Percentiles rank a stretch among this genome's conserved stretches.
These are phyloP conservation scores for Pseudochromis fuscus DNA, from an alignment of 2,797 vertebrate species.

Conservation along the genomic window DNA sequence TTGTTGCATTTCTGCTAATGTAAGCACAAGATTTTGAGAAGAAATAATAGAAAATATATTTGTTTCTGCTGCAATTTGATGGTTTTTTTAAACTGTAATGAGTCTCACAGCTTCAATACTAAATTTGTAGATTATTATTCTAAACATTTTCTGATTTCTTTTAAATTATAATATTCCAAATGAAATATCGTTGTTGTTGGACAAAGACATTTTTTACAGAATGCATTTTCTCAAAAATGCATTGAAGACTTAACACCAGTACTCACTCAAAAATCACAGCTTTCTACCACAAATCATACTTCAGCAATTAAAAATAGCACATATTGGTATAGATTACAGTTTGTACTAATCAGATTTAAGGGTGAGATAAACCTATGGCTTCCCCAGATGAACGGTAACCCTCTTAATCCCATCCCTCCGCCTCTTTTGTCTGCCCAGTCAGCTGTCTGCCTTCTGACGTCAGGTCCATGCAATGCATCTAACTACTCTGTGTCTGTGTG, in stretches of 20 bases:
- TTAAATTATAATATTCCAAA: background rate
- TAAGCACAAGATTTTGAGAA: background rate
- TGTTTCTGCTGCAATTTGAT: too few relatives aligned
- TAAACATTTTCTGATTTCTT: too few relatives aligned
- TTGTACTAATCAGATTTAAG: constrained; percentile 48
- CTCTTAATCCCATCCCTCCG: constrained; percentile 43
- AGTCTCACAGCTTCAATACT: background rate
- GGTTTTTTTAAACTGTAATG: background rate
- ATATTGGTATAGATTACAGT: constrained; percentile 52
- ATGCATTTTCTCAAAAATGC: too few relatives aligned
- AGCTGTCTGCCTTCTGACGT: constrained; percentile 66
- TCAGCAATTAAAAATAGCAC: constrained; percentile 29
- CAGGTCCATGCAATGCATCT: constrained; percentile 68
- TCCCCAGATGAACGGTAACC: constrained; percentile 58
- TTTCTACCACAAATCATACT: constrained; percentile 12
- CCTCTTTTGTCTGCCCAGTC: constrained; percentile 51
- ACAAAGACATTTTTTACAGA: too few relatives aligned
- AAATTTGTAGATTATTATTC: background rate
- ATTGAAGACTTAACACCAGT: too few relatives aligned
- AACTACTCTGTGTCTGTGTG: constrained; percentile 39
- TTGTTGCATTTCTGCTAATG: background rate
- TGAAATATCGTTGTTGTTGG: background rate
- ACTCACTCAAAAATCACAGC: background rate
- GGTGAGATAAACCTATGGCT: constrained; percentile 52
- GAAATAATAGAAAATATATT: background rate